These are phyloP conservation scores for Cinclus cinclus DNA, from an alignment of 2,113 vertebrate genomes.

Conservation along the genomic window DNA sequence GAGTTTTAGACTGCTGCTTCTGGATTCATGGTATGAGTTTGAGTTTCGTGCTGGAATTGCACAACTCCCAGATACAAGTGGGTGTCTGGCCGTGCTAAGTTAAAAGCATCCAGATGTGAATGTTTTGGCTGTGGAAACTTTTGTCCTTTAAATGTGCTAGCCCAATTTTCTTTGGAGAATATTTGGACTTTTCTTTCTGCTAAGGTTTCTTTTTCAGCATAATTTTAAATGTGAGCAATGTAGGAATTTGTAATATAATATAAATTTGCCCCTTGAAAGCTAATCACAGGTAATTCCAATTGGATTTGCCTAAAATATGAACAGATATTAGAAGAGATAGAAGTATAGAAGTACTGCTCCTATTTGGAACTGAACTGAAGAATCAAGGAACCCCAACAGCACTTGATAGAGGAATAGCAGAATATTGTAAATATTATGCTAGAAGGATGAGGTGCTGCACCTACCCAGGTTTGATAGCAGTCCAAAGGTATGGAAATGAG, in stretches of 20 bases:
- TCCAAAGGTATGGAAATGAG: background rate
- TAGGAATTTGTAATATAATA: background rate
- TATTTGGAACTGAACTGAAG: background rate
- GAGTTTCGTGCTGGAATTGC: conserved; percentile 38
- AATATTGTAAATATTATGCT: background rate
- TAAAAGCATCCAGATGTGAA: conserved; percentile 64
- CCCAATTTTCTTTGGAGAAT: background rate
- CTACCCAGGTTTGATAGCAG: background rate
- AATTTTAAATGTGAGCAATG: background rate
- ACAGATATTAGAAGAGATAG: background rate
- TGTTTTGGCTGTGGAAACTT: conserved; percentile 52
- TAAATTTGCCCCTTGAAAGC: background rate
- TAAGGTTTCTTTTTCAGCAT: background rate
- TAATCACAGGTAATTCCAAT: background rate
- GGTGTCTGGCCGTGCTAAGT: conserved; percentile 39
- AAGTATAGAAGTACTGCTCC: background rate
- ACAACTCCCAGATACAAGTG: conserved; percentile 40
- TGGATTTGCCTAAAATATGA: background rate
- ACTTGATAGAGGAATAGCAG: background rate
- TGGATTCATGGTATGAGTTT: conserved; percentile 22
- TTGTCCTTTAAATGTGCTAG: conserved; percentile 15
- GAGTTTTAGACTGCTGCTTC: conserved; percentile 7
- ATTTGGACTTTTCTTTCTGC: background rate
- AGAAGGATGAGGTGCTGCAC: background rate
- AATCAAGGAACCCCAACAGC: background rate